A percentile compares a stretch with the other conserved stretches of the same genome.
Evolutionary conservation across 2,113 vertebrate genomes (phyloP).

Genomic region (Engystomops pustulosus): DNA sequence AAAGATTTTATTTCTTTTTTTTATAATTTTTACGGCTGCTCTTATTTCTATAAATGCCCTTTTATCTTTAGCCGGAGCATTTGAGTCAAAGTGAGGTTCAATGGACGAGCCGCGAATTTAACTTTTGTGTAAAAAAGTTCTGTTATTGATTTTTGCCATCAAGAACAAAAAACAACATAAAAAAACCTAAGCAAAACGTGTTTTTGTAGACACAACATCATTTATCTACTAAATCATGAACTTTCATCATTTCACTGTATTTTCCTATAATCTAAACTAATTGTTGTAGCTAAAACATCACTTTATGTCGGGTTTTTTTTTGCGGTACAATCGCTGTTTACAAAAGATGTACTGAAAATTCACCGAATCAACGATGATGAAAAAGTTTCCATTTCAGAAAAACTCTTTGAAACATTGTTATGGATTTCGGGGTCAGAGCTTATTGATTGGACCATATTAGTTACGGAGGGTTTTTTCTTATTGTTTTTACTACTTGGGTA

Average conservation of each 20-base stretch:
- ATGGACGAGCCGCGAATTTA: constrained; percentile 25
- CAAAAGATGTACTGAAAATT: neutral
- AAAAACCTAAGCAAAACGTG: neutral
- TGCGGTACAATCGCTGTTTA: neutral
- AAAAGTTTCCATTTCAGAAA: neutral
- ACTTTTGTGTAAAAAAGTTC: neutral
- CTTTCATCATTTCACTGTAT: no score
- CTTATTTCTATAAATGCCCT: neutral
- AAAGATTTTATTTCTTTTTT: neutral
- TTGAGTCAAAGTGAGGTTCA: neutral
- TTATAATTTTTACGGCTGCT: neutral
- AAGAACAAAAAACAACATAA: neutral
- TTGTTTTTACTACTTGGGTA: no score
- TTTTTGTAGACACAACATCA: no score
- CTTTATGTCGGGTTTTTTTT: neutral
- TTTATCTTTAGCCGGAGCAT: neutral
- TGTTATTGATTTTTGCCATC: neutral
- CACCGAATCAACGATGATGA: neutral
- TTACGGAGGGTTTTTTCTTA: no score
- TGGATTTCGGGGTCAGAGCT: neutral
- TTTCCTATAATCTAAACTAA: no score
- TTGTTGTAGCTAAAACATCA: neutral
- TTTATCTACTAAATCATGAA: neutral
- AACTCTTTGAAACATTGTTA: neutral
- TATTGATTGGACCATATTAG: neutral